phyloP scores from a whole-genome alignment of 1,140 invertebrate genomes.

The Diachasmimorpha longicaudata region DNA sequence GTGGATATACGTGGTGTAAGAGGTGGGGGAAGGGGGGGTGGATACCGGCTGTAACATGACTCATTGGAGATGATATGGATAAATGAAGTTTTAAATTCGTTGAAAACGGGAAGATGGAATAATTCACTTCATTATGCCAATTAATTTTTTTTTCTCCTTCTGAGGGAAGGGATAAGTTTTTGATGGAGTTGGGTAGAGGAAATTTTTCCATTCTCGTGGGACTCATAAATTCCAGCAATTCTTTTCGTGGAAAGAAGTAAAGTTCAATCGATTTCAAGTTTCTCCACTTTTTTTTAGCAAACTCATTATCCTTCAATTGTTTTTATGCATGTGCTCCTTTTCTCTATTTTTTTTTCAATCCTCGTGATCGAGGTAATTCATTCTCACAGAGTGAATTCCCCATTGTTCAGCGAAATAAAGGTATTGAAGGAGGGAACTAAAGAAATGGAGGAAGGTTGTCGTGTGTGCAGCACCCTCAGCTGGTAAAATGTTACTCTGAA shows the following conservation, averaged over 20 bases:
- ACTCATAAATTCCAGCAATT: not conserved
- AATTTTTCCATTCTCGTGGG: conserved; percentile 13
- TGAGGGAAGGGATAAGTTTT: not conserved
- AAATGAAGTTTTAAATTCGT: no score
- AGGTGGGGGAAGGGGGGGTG: not conserved
- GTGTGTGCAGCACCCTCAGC: not conserved
- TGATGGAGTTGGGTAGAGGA: not conserved
- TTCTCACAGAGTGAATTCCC: not conserved
- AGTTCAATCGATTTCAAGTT: not conserved
- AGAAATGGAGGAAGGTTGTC: not conserved
- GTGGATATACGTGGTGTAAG: not conserved
- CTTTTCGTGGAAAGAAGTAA: not conserved
- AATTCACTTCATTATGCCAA: not conserved
- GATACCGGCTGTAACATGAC: not conserved
- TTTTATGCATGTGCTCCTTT: not conserved
- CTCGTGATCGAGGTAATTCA: not conserved
- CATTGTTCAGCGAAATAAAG: not conserved
- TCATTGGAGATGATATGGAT: not conserved
- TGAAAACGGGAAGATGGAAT: not conserved
- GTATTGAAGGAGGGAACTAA: not conserved
- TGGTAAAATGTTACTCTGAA: not conserved
- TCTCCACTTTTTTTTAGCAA: not conserved
- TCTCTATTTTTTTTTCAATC: not conserved
- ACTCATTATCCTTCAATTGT: not conserved
- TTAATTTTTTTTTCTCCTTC: not conserved